These are phyloP conservation scores for Penaeus vannamei DNA, from an alignment of 1,140 invertebrate species.

Conservation along the genomic window DNA sequence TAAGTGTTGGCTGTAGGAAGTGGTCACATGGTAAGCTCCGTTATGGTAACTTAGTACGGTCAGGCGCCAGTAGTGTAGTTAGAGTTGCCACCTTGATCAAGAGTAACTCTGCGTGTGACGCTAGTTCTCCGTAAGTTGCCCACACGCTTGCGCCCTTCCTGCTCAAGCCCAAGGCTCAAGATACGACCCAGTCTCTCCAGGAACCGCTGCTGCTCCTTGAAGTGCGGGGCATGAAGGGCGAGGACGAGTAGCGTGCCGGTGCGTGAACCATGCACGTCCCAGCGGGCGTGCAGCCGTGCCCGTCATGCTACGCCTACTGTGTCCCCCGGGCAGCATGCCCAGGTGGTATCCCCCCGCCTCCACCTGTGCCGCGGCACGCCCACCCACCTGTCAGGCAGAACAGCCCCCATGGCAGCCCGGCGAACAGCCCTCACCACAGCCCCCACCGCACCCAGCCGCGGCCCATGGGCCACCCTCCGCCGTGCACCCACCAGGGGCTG, in stretches of 20 bases:
- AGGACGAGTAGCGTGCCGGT: slow-evolving; percentile 3
- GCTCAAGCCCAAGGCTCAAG: too few relatives aligned
- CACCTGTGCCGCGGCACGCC: slow-evolving; percentile 55
- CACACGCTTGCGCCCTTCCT: neutral
- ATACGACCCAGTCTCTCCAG: too few relatives aligned
- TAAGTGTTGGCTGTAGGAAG: neutral
- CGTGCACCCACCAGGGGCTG: slow-evolving; percentile 25
- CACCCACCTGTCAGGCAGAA: slow-evolving; percentile 39
- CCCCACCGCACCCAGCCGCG: slow-evolving; percentile 55
- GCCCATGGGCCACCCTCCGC: slow-evolving; percentile 24
- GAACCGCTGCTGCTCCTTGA: neutral
- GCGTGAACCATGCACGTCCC: slow-evolving; percentile 58
- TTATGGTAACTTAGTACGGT: slow-evolving; percentile 49
- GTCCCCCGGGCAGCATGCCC: slow-evolving; percentile 35
- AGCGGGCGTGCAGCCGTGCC: slow-evolving; percentile 50
- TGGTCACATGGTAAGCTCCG: neutral
- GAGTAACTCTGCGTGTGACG: neutral
- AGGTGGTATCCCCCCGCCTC: slow-evolving; percentile 10
- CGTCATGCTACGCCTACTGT: slow-evolving; percentile 56
- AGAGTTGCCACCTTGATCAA: neutral
- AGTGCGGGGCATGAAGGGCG: neutral
- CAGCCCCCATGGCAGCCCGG: slow-evolving; percentile 35
- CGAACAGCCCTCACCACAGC: slow-evolving; percentile 55
- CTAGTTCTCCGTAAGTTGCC: neutral
- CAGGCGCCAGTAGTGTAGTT: slow-evolving; percentile 45